Base-by-base conservation (phyloP, 2,797 vertebrate species). In the Aeoliscus strigatus region DNA sequence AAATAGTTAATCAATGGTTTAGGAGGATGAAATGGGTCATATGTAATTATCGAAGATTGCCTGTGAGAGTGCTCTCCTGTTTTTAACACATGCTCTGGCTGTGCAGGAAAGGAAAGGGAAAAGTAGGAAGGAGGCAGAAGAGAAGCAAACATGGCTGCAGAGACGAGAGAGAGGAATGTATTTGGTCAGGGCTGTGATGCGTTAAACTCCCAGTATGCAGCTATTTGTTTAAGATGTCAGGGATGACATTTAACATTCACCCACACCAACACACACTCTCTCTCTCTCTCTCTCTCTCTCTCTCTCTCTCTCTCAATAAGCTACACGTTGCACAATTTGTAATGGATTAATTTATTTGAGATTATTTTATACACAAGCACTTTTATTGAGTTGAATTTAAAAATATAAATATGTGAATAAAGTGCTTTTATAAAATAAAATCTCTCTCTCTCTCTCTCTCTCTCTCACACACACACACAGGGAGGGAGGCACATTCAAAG, bases 171-270 rank as follows among this genome's bases (percentile, higher is more conserved):
- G 27, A 25, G 2, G 8, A 62, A 25, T 57, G 41, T 51, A 41
- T 74, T 47, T 51, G 1, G 11, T 61, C 45, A 35, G 32, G 14
- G 55, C 60, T 56, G 48, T 4, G 58, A 73, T 63, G 64, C 16
- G 37, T 66, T 70, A 60, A 68, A 70, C 51, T 63, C 45, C 57
- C 42, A 32, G 40, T 40, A 51, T 41, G 41, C 55, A 40, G 61
- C 60, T 68, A 72, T 75, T 81, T 74, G 60, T 75, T 79, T 69
- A 63, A 67, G 56, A 47, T 77, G 71, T 74, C 75, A 74, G 37
- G 9, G 57, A 55, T 83, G 77, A 79, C 79, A 80, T 80, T 77
- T 68, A 66, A 54, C 56, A 54, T 25, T 36, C 32, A 47, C 33
- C 6, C 4, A 53, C 45, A 64, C 51, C 47, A 27, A 27, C 35